Evolutionary conservation across 2,888 invertebrate genomes (phyloP).

Genomic region (Eristalis intricaria): DNA sequence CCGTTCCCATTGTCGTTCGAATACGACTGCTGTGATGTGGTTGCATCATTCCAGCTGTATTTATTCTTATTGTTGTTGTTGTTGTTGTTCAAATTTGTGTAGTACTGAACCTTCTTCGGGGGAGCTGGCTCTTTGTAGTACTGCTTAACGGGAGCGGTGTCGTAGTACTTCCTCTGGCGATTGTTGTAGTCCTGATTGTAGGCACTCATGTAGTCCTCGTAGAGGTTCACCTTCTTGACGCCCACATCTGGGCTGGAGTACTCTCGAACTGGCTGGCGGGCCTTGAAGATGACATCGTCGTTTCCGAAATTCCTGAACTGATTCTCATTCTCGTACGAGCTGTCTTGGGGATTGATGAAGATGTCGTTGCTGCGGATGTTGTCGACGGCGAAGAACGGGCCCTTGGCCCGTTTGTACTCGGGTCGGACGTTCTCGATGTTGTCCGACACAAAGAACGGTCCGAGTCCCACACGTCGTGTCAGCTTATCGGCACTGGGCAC

Average conservation of each 20-base stretch:
- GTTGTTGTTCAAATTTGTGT: slow-evolving; percentile 52
- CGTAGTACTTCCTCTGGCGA: slow-evolving; percentile 37
- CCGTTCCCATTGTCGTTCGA: slow-evolving; percentile 46
- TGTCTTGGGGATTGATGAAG: slow-evolving; percentile 9
- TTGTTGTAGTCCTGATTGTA: slow-evolving; percentile 37
- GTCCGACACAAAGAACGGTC: slow-evolving; percentile 64
- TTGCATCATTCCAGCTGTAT: slow-evolving; percentile 59
- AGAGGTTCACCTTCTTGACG: slow-evolving; percentile 55
- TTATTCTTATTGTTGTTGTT: slow-evolving; percentile 33
- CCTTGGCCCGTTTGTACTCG: slow-evolving; percentile 57
- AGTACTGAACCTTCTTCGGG: slow-evolving; percentile 63
- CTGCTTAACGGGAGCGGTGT: slow-evolving; percentile 27
- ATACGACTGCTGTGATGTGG: slow-evolving; percentile 31
- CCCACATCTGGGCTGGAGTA: slow-evolving; percentile 64
- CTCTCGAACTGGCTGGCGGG: slow-evolving; percentile 61
- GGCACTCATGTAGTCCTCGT: slow-evolving; percentile 48
- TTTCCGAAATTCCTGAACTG: slow-evolving; percentile 59
- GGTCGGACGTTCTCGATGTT: slow-evolving; percentile 62
- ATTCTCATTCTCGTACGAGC: slow-evolving; percentile 35
- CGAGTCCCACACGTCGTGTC: slow-evolving; percentile 40
- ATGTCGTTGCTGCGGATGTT: slow-evolving; percentile 61
- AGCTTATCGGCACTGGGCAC: slow-evolving; percentile 12
- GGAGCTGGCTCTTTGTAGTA: slow-evolving; percentile 38
- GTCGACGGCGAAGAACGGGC: slow-evolving; percentile 63
- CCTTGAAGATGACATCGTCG: slow-evolving; percentile 50